Base-by-base conservation (phyloP, 2,797 vertebrate genomes). In the Onychomys leucogaster region DNA sequence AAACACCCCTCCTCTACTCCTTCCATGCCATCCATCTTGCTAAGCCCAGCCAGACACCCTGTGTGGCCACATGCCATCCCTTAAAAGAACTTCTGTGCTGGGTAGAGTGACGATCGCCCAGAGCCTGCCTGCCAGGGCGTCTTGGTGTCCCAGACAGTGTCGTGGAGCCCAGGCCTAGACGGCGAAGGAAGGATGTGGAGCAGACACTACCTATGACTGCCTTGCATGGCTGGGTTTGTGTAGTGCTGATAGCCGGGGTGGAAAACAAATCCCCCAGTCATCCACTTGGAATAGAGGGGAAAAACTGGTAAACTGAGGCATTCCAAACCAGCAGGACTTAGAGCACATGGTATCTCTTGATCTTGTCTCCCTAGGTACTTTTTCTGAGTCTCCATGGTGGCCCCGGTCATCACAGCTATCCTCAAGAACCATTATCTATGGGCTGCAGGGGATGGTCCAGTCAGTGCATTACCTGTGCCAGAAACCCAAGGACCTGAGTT, bases 61-160 rank as follows among this genome's bases (percentile, higher is more conserved):
- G 17, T 5, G 69, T 82, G 94, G 84, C 69, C 6, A 73, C 96
- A 91, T 83, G 85, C 94, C 92, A 89, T 84, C 78, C 96, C 97
- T 97, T 96, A 96, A 94, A 95, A 96, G 96, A 96, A 95, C 75
- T 91, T 91, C 94, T 89, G 82, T 6, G 3, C 59, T n/a, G 41
- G 25, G 32, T n/a, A 27, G 46, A 52, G 83, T 67, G 29, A 65
- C 91, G 49, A 67, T 5, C 3, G 61, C 69, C 90, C 65, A 46
- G 49, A 77, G 77, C 32, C 85, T 52, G 93, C 41, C 81, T 93
- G 61, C 67, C 89, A 63, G 78, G 82, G 63, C 0, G 2, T 49
- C 75, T 86, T 46, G 41, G 32, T 37, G 17, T 84, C 71, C 41
- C 0, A 1, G 75, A 49, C 71, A 34, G 57, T 0, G 0, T 19